Percentiles rank a stretch among this genome's conserved stretches.
Evolutionary conservation across 2,113 vertebrate genomes (phyloP).

Genomic region (Lampris incognitus): DNA sequence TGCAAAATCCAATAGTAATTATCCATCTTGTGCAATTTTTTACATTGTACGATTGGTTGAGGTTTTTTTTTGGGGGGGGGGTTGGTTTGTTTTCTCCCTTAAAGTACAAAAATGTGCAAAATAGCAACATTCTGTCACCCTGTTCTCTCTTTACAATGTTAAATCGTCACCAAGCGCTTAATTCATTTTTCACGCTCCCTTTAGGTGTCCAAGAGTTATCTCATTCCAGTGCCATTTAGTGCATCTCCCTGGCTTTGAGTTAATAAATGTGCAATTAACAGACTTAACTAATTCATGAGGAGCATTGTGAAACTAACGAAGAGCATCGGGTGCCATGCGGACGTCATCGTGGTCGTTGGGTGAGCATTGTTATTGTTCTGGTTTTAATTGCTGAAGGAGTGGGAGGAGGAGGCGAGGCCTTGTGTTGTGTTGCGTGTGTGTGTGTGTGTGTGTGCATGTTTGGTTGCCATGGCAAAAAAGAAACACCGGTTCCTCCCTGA

Average conservation of each 20-base stretch:
- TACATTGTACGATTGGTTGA: not conserved
- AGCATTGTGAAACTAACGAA: constrained; percentile 78
- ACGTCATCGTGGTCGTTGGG: constrained; percentile 65
- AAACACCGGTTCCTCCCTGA: constrained; percentile 74
- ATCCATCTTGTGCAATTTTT: not conserved
- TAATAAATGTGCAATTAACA: constrained; percentile 81
- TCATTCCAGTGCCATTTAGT: constrained; percentile 65
- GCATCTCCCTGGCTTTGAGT: constrained; percentile 70
- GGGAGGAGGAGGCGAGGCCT: constrained; percentile 31
- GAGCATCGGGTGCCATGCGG: constrained; percentile 77
- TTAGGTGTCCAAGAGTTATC: constrained; percentile 46
- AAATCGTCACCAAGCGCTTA: constrained; percentile 45
- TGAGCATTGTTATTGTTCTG: constrained; percentile 79
- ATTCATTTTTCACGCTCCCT: constrained; percentile 59
- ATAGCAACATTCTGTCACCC: constrained; percentile 33
- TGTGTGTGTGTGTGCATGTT: constrained; percentile 60
- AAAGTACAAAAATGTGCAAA: constrained; percentile 11
- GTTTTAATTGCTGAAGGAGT: constrained; percentile 76
- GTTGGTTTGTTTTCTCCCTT: not conserved
- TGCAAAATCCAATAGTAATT: constrained; percentile 8
- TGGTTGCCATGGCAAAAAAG: constrained; percentile 78
- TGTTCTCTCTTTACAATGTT: constrained; percentile 36
- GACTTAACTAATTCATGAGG: constrained; percentile 82
- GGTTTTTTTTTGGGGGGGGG: not conserved
- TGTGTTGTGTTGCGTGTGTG: too few relatives aligned